Base-by-base conservation (phyloP, 1,140 invertebrate species). In the Odontomachus brunneus region DNA sequence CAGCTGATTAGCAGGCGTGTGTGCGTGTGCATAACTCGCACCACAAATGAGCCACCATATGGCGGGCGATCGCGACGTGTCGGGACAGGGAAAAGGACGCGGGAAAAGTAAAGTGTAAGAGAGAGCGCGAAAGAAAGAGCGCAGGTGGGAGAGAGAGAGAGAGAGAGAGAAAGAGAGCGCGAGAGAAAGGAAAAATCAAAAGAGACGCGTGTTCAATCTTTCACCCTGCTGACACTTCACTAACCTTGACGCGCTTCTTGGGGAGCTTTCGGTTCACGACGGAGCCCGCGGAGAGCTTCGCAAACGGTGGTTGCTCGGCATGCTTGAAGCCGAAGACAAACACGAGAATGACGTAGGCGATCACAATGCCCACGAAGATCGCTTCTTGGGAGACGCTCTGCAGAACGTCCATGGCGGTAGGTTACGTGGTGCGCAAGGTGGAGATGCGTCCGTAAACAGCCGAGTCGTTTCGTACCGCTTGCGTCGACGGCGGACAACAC, bases 321-420 rank as follows among this genome's bases (percentile, higher is more conserved):
- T 96, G 95, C 93, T 96, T 96, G 92, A 97, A 97, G 73, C 96
- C 96, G 91, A 97, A 97, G 72, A 94, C 95, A 94, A 96, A 97
- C 86, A 97, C 96, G 76, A 97, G 93, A 71, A 96, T 93, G 81
- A 96, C 96, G 84, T 94, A 95, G 86, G 96, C 91, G 88, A 96
- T 94, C 86, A 96, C 96, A 91, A 96, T 94, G 80, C 95, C 95
- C 75, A 96, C 96, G 87, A 96, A 96, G 84, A 96, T 94, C 73
- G 95, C 95, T 86, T 95, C 94, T 84, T 96, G 95, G 38, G 38
- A 44, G 38, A 44, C 38, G 38, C 38, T 44, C 38, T 44, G 38
- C 38, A 44, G 38, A 44, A 44, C 38, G 38, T 93, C 92, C 92
- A 93, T 93, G 65, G 82, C 63, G 71, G 33, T 57, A 48, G n/a